A percentile compares a stretch with the other conserved stretches of the same genome.
These are phyloP conservation scores for Oxystoma pomonae DNA, from an alignment of 2,888 invertebrate species.

Conservation along the genomic window DNA sequence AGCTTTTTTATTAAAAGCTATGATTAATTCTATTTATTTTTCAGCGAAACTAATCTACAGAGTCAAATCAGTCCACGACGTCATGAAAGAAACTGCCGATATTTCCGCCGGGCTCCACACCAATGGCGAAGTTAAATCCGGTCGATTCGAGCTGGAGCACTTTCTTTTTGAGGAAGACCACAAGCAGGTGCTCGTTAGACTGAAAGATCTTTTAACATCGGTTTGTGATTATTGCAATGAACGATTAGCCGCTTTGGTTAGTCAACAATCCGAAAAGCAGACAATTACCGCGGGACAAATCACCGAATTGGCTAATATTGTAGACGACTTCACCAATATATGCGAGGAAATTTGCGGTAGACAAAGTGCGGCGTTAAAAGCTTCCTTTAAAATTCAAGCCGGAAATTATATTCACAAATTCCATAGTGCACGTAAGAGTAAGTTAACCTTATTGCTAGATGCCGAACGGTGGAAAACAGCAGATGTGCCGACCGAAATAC, in stretches of 20 bases:
- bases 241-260: slow-evolving; percentile 82
- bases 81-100: slow-evolving; percentile 73
- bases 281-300: slow-evolving; percentile 74
- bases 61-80: slow-evolving; percentile 68
- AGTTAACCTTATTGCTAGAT: slow-evolving; percentile 80
- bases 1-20: too few relatives aligned
- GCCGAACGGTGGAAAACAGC: slow-evolving; percentile 92
- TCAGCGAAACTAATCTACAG: slow-evolving; percentile 62
- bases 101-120: slow-evolving; percentile 54
- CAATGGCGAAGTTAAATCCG: slow-evolving; percentile 37
- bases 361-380: slow-evolving; percentile 72
- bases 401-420: slow-evolving; percentile 88
- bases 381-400: slow-evolving; percentile 83
- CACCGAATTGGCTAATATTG: slow-evolving; percentile 68
- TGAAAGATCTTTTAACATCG: slow-evolving; percentile 73
- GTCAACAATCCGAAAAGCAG: slow-evolving; percentile 69
- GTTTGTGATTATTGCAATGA: slow-evolving; percentile 92
- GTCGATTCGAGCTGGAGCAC: slow-evolving; percentile 50
- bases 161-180: slow-evolving; percentile 69
- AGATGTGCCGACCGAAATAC: slow-evolving; percentile 86
- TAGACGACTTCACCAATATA: slow-evolving; percentile 72
- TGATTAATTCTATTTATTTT: slow-evolving; percentile 5
- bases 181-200: slow-evolving; percentile 61
- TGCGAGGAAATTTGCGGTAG: slow-evolving; percentile 71
- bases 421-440: slow-evolving; percentile 82